Evolutionary conservation across 2,113 vertebrate species (phyloP), one percentile per base, ranked within the genome.

Genomic region (Hylia prasina): DNA sequence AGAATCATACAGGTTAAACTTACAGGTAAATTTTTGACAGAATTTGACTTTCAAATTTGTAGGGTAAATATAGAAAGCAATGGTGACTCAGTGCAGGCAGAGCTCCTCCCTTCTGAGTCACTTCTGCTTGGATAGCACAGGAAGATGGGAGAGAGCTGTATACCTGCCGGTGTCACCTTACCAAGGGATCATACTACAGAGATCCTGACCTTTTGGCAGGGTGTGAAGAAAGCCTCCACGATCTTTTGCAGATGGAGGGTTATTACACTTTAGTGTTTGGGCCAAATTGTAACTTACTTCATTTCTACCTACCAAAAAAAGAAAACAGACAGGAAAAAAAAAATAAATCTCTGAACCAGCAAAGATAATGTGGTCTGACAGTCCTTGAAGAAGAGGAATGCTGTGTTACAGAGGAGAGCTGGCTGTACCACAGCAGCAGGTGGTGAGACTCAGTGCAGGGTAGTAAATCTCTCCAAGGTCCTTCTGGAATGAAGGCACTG

Each of bases 101-200:
- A 90, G 48, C 48, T 94, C 87, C 89, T 91, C 91, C 83, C 53
- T 94, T 65, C 76, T 75, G 80, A 91, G 75, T 94, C 82, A 85
- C 58, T 92, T n/a, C 39, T 42, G 39, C 35, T 64, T 0, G 5
- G 70, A 1, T 61, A 30, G 11, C 8, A 6, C 50, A 85, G 87
- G 83, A 35, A 39, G 40, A 60, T 3, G 22, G 61, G 77, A 91
- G 61, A 60, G 53, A 19, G 39, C 72, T 51, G 27, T 3, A 15
- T 7, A 73, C 64, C 75, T 91, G 76, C 40, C 87, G 73, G 57
- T 87, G 73, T 72, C 84, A 91, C 82, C 66, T 93, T 72, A 84
- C 81, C 53, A 30, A 87, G 57, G 33, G 51, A 82, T 73, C 1
- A 0, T 37, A 27, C 57, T 71, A 48, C 65, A 61, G 20, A 79